A percentile compares a stretch with the other conserved stretches of the same genome.
Evolutionary conservation across 2,797 vertebrate species (phyloP).

Genomic region (Limosa lapponica): DNA sequence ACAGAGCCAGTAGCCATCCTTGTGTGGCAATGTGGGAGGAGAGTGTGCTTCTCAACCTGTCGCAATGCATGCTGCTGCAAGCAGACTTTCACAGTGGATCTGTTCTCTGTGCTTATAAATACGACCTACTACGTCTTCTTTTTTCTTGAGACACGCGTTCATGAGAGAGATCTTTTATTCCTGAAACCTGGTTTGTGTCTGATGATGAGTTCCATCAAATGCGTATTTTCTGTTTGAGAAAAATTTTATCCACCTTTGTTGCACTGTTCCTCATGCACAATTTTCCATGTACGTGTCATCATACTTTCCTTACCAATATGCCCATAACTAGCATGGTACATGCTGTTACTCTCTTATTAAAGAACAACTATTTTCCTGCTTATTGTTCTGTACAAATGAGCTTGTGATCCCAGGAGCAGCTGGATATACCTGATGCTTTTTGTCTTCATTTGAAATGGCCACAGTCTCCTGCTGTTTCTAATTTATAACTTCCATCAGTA

Average conservation of each 20-base stretch:
- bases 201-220: neutral
- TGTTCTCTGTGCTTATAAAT: neutral
- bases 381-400: neutral
- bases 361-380: neutral
- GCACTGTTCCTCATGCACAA: neutral
- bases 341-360: neutral
- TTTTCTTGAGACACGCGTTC: neutral
- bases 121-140: neutral
- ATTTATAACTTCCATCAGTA: neutral
- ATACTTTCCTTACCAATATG: neutral
- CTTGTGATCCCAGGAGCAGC: neutral
- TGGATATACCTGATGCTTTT: neutral
- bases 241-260: neutral
- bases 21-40: accelerated
- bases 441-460: neutral
- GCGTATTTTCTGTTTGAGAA: neutral
- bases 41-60: neutral
- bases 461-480: neutral
- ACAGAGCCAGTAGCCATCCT: neutral
- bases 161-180: neutral
- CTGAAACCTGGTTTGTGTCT: neutral
- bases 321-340: neutral
- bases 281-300: neutral
- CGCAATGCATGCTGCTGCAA: neutral
- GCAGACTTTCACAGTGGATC: neutral